Evolutionary conservation across 2,888 invertebrate genomes (phyloP), one percentile per base, ranked within the genome.

Genomic region (Pseudoips prasinana): DNA sequence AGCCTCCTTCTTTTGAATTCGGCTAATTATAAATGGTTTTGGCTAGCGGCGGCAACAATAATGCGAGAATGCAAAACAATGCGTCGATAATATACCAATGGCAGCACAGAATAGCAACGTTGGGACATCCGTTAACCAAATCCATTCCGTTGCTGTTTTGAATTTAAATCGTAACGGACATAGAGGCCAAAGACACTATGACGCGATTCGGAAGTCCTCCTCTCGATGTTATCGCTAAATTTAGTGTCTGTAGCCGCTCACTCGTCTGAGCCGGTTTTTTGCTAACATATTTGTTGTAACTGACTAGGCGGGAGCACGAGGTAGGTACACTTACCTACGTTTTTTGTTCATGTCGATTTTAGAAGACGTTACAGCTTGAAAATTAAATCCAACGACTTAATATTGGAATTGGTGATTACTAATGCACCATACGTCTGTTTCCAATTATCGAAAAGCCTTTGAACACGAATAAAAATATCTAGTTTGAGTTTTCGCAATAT

Each of bases 141-240:
- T 65, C 53, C 53, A 64, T 42, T 44, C 56, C 66, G 69, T 66
- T 71, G 70, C 41, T 64, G 69, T 52, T 70, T 74, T 71, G 74
- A 83, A 84, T 84, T 82, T 62, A 61, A 84, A 83, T 70, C 45
- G 58, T 68, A 81, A 78, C 80, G 73, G 77, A 64, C 63, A 49
- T 49, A 26, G 37, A 65, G 76, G 77, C 63, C 73, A 76, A 72
- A 73, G 76, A 77, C 58, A 54, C 39, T 46, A 41, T 56, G 52
- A 62, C 59, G 46, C 30, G 39, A 46, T 37, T 63, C 55, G 58
- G 58, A 61, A 59, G 50, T 61, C 35, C 45, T 50, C 40, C 44
- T 42, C 36, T 40, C 42, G 48, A 43, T 37, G 46, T 52, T 44
- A 45, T 42, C 37, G 46, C 46, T 46, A 45, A 55, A 43, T 54